Conservation (phyloP, 2,888 invertebrate species). For the Lochmaea crataegi region DNA sequence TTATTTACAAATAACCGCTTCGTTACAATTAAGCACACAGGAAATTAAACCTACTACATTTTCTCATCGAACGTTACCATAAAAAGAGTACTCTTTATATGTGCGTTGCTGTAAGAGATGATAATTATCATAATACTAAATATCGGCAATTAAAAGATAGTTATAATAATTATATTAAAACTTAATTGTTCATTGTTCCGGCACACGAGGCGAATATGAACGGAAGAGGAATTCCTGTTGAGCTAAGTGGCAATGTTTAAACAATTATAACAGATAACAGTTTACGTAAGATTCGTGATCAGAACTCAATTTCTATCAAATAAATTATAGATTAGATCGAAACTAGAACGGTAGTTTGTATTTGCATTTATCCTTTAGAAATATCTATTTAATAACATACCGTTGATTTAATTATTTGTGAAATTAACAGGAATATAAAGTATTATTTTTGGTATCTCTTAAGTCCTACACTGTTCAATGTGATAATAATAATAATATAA, state of each 20-base stretch:
- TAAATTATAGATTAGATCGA: background rate
- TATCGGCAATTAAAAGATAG: background rate
- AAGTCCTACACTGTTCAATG: too few relatives aligned
- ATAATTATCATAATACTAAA: constrained; percentile 1
- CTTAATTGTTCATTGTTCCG: constrained; percentile 10
- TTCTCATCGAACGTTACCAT: background rate
- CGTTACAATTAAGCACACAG: background rate
- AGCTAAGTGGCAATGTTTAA: background rate
- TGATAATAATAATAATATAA: too few relatives aligned
- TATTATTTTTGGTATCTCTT: too few relatives aligned
- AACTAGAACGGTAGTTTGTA: background rate
- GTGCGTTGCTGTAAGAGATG: background rate
- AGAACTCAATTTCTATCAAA: background rate
- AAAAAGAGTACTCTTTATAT: background rate
- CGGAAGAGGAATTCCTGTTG: constrained; percentile 14
- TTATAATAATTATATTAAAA: background rate
- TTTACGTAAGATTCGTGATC: background rate
- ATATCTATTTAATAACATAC: too few relatives aligned
- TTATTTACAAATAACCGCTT: background rate
- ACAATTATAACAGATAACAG: background rate
- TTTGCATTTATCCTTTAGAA: too few relatives aligned
- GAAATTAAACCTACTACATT: constrained; percentile 4
- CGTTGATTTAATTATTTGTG: too few relatives aligned
- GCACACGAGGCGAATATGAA: constrained; percentile 3
- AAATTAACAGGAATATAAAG: too few relatives aligned